Percentiles rank a stretch among this genome's conserved stretches.
These are phyloP conservation scores for Dunckerocampus dactyliophorus DNA, from an alignment of 2,113 vertebrate species.

Conservation along the genomic window DNA sequence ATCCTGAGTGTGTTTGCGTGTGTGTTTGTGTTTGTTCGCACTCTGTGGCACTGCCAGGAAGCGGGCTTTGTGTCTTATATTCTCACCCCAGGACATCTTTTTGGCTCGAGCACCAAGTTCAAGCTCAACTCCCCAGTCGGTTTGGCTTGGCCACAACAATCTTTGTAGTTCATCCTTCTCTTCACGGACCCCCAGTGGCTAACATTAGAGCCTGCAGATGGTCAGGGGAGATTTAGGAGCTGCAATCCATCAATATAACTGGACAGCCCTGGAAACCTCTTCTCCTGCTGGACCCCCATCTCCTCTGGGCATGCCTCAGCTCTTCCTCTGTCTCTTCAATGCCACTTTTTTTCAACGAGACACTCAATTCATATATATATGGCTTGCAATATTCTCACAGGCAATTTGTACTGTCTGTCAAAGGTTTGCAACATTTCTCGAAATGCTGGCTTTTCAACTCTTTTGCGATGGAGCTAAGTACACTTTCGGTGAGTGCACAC, in stretches of 20 bases:
- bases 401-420: too few species aligned
- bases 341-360: too few species aligned
- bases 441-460: background rate
- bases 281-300: slow-evolving; percentile 45
- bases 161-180: slow-evolving; percentile 62
- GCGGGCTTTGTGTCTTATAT: slow-evolving; percentile 56
- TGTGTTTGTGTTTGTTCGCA: background rate
- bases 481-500: too few species aligned
- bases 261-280: slow-evolving; percentile 51
- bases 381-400: background rate
- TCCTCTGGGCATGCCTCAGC: slow-evolving; percentile 20
- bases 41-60: slow-evolving; percentile 46
- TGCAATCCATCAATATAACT: slow-evolving; percentile 69
- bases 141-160: slow-evolving; percentile 60
- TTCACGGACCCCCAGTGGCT: slow-evolving; percentile 59
- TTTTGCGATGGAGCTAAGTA: background rate
- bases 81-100: slow-evolving; percentile 56
- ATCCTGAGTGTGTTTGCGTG: slow-evolving; percentile 37
- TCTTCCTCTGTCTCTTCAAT: background rate
- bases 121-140: slow-evolving; percentile 64
- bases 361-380: too few species aligned
- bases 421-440: background rate
- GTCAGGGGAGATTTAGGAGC: slow-evolving; percentile 66
- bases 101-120: slow-evolving; percentile 59
- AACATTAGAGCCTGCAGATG: slow-evolving; percentile 69